Evolutionary conservation across 2,797 vertebrate species (phyloP).

Genomic region (Diglossa cyanea): DNA sequence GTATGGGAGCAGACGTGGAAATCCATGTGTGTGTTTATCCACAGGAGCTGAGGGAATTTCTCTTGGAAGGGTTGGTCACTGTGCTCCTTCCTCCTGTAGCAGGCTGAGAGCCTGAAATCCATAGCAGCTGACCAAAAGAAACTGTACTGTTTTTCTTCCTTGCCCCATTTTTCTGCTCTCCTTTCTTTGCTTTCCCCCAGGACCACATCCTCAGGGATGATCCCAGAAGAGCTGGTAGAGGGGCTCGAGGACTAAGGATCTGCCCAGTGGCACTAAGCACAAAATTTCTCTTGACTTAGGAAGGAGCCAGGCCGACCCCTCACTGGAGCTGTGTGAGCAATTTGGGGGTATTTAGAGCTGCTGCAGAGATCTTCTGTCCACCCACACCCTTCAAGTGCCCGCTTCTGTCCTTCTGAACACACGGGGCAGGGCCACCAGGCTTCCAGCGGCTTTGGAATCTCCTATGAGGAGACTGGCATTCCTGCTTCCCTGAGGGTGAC

Average conservation of each 20-base stretch:
- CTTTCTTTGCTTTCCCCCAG: not conserved
- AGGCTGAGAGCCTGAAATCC: not conserved
- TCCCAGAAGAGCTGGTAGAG: not conserved
- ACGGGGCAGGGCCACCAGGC: not conserved
- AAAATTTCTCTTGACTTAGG: not conserved
- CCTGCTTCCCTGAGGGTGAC: not conserved
- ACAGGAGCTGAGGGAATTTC: not conserved
- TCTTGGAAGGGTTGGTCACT: not conserved
- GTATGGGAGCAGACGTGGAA: not conserved
- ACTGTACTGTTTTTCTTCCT: not conserved
- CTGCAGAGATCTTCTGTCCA: not conserved
- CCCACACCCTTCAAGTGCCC: not conserved
- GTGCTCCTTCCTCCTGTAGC: not conserved
- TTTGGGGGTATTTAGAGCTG: not conserved
- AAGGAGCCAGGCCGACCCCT: not conserved
- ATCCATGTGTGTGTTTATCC: rapidly evolving
- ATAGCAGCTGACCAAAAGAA: not conserved
- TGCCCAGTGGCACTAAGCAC: not conserved
- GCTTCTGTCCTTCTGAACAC: not conserved
- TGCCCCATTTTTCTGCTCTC: not conserved
- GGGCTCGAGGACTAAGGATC: not conserved
- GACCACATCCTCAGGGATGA: not conserved
- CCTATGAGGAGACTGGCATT: not conserved
- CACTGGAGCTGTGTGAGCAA: not conserved
- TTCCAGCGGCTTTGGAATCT: not conserved